These are phyloP conservation scores for Sepioteuthis lessoniana DNA, from an alignment of 2,888 invertebrate species.

Conservation along the genomic window DNA sequence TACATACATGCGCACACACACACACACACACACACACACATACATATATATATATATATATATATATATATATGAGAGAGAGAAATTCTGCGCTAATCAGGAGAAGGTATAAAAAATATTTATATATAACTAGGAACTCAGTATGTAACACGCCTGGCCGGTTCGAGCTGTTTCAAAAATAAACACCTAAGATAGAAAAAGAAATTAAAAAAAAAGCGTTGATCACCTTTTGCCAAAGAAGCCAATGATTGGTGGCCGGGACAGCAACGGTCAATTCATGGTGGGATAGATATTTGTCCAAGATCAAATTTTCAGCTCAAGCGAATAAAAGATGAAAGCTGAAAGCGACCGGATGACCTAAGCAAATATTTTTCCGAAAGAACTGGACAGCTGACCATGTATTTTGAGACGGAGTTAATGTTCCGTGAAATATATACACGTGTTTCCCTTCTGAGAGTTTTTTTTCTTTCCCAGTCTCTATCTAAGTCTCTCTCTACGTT, in stretches of 20 bases:
- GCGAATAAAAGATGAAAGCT: not conserved
- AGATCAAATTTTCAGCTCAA: not conserved
- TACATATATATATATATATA: not conserved
- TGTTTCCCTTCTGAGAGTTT: not conserved
- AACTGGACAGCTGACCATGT: not conserved
- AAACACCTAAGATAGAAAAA: not conserved
- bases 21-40: not conserved
- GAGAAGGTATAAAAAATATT: too few species aligned
- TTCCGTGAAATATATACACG: not conserved
- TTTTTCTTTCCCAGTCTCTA: not conserved
- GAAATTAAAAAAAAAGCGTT: not conserved
- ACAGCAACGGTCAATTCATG: not conserved
- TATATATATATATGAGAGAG: not conserved
- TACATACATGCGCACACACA: not conserved
- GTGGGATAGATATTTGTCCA: not conserved
- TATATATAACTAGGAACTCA: not conserved
- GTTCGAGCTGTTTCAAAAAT: not conserved
- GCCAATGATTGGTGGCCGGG: not conserved
- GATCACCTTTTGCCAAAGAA: not conserved
- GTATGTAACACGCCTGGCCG: not conserved
- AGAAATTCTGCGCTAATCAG: too few species aligned
- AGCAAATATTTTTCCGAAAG: not conserved
- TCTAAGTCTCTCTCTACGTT: not conserved
- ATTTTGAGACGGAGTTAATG: conserved; percentile 18
- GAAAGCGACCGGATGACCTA: conserved; percentile 9